Percentiles rank a stretch among this genome's conserved stretches.
Evolutionary conservation across 1,140 invertebrate genomes (phyloP).

Genomic region (Lasioglossum albipes): DNA sequence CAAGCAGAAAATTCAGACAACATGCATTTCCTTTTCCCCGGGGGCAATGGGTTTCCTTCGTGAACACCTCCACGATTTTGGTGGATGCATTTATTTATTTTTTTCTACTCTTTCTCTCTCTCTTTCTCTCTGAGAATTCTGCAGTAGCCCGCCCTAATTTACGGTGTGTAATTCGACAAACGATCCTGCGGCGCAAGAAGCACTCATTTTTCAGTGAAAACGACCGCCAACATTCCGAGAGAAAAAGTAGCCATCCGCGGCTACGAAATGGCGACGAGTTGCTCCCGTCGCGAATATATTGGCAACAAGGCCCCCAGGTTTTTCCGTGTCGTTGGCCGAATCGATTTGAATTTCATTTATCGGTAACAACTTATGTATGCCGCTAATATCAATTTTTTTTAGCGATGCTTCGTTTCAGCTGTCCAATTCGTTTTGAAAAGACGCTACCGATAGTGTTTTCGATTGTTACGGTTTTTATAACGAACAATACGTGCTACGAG

Average conservation of each 20-base stretch:
- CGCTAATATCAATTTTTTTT: neutral
- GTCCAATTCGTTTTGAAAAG: too few species aligned
- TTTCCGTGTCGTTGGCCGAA: neutral
- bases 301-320: neutral
- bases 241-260: constrained; percentile 45
- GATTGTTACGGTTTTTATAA: too few species aligned
- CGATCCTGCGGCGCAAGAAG: constrained; percentile 52
- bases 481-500: too few species aligned
- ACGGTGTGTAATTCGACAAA: constrained; percentile 60
- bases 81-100: constrained; percentile 36
- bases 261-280: constrained; percentile 4
- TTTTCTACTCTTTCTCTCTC: too few species aligned
- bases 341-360: constrained; percentile 14
- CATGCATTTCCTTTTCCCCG: neutral
- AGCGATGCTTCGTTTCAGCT: too few species aligned
- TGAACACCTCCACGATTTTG: constrained; percentile 17
- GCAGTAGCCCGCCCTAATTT: constrained; percentile 52
- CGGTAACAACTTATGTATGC: too few species aligned
- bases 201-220: constrained; percentile 67
- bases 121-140: neutral
- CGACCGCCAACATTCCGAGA: constrained; percentile 58
- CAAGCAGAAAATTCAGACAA: constrained; percentile 17
- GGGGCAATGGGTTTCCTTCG: constrained; percentile 1
- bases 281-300: constrained; percentile 6
- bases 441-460: too few species aligned